phyloP scores from a whole-genome alignment of 2,113 vertebrate species.

The Eulemur macaco region DNA sequence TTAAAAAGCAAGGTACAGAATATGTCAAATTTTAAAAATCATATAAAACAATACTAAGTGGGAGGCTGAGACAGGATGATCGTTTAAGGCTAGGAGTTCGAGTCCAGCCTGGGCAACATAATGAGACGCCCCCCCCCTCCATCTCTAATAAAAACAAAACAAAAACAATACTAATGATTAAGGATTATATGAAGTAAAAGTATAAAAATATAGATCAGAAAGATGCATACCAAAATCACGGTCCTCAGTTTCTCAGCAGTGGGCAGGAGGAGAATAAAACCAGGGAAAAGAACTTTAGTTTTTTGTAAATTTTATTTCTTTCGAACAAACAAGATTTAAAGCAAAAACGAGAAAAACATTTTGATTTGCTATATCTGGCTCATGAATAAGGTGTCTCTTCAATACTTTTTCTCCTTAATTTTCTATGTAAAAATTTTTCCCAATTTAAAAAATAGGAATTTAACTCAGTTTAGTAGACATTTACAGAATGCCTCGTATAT shows the following conservation, averaged over 20 bases:
- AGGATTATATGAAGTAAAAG: neutral
- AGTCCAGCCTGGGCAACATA: neutral
- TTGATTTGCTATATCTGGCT: neutral
- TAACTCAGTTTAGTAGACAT: neutral
- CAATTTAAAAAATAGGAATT: neutral
- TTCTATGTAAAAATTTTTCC: neutral
- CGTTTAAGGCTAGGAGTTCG: neutral
- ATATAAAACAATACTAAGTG: neutral
- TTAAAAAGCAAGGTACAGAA: slow-evolving; percentile 3
- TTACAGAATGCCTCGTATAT: neutral
- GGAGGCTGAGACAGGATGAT: no score
- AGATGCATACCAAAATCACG: neutral
- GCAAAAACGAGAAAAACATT: neutral
- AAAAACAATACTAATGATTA: neutral
- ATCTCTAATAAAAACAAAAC: no score
- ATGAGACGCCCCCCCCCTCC: no score
- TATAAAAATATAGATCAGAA: neutral
- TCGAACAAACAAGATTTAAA: neutral
- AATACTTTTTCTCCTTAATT: slow-evolving; percentile 13
- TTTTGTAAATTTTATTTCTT: neutral
- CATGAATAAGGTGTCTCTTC: neutral
- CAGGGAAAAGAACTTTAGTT: neutral
- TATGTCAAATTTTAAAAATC: neutral
- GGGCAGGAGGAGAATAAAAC: neutral
- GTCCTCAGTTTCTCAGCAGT: neutral